Conservation (phyloP, 2,113 vertebrate species). For the Perccottus glenii region DNA sequence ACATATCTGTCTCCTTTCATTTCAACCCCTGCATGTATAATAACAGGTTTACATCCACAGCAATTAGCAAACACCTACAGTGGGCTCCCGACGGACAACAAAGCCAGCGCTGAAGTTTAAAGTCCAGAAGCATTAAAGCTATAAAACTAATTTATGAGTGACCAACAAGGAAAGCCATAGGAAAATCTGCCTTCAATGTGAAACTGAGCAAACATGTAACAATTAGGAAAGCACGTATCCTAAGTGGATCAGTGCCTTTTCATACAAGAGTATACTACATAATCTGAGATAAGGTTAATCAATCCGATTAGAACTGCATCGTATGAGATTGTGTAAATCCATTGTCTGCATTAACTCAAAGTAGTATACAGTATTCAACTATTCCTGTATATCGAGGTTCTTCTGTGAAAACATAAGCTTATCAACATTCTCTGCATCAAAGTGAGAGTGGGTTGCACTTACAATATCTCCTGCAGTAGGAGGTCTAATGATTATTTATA, state of each 20-base stretch:
- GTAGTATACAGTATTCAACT: no score
- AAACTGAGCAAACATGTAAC: neutral
- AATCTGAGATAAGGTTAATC: conserved; percentile 10
- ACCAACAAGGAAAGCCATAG: neutral
- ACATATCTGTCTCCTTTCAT: conserved; percentile 8
- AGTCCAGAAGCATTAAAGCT: conserved; percentile 49
- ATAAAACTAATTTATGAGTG: conserved; percentile 39
- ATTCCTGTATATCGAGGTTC: no score
- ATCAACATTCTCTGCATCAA: no score
- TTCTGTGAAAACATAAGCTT: no score
- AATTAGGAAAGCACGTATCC: neutral
- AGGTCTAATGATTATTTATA: no score
- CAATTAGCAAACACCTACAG: conserved; percentile 1
- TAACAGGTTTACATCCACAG: neutral
- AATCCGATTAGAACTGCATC: neutral
- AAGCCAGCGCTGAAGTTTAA: conserved; percentile 15
- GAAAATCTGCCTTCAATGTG: neutral
- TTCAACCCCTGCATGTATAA: conserved; percentile 3
- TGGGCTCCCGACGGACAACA: conserved; percentile 8
- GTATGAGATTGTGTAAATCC: conserved; percentile 12
- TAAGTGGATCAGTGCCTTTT: neutral
- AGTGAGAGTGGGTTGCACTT: no score
- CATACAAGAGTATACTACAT: neutral
- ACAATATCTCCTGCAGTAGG: no score
- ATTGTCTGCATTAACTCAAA: neutral